phyloP scores from a whole-genome alignment of 2,888 invertebrate species.

The Noctua janthina region DNA sequence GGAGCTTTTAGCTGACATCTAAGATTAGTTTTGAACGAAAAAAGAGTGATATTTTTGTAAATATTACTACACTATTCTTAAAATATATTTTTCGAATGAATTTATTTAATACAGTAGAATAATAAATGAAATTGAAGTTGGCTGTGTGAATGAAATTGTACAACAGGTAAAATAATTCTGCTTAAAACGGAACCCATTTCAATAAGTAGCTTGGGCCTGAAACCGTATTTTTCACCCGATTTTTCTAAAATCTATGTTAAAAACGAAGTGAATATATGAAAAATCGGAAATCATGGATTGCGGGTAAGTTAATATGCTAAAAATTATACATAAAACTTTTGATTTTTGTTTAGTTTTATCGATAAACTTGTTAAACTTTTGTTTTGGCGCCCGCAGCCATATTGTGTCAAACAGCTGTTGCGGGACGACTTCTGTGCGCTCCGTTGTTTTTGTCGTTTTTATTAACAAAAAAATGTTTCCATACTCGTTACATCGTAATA shows the following conservation, averaged over 20 bases:
- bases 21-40: background rate
- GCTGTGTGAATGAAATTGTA: background rate
- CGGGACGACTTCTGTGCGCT: conserved; percentile 74
- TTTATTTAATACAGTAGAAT: background rate
- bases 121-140: background rate
- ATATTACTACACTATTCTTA: no score
- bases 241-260: conserved; percentile 30
- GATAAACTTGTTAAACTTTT: conserved; percentile 70
- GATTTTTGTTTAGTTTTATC: conserved; percentile 32
- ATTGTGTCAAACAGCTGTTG: conserved; percentile 88
- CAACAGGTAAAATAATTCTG: conserved; percentile 5
- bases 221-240: conserved; percentile 41
- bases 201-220: conserved; percentile 41
- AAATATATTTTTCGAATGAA: background rate
- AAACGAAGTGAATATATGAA: conserved; percentile 17
- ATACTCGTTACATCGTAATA: conserved; percentile 66
- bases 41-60: background rate
- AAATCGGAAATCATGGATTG: conserved; percentile 72
- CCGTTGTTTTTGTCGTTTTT: conserved; percentile 80
- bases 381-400: conserved; percentile 89
- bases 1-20: background rate
- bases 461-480: conserved; percentile 75
- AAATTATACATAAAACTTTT: conserved; percentile 1
- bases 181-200: conserved; percentile 54
- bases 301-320: conserved; percentile 74